phyloP scores from a whole-genome alignment of 2,113 vertebrate genomes.

The Elaphurus davidianus region DNA sequence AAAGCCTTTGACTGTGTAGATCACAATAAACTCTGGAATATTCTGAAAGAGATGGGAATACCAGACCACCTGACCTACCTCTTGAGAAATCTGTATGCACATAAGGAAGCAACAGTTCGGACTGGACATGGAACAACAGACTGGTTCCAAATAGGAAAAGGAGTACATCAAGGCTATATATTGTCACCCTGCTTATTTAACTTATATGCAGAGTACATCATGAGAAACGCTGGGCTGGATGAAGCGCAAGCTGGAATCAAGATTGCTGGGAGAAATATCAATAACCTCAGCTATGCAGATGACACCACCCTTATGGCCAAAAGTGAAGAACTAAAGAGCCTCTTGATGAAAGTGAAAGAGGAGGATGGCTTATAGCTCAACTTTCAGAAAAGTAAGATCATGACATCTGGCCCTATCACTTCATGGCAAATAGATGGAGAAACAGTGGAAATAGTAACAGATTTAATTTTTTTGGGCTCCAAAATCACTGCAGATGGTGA shows the following conservation, averaged over 20 bases:
- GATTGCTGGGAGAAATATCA: neutral
- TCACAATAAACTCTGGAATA: neutral
- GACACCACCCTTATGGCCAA: neutral
- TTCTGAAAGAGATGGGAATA: neutral
- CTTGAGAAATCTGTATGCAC: neutral
- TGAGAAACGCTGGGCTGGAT: neutral
- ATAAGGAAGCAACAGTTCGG: neutral
- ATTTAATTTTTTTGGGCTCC: fast-evolving
- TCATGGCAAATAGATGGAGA: neutral
- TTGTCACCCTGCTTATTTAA: neutral
- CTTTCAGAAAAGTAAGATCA: neutral
- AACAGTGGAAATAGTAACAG: neutral
- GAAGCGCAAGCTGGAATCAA: neutral
- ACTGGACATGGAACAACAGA: neutral
- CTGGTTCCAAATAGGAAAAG: neutral
- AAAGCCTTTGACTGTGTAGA: neutral
- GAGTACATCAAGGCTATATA: neutral
- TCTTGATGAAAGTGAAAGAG: neutral
- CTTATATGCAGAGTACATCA: neutral
- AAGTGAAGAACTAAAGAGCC: neutral
- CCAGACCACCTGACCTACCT: neutral
- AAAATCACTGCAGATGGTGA: neutral
- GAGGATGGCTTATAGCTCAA: neutral
- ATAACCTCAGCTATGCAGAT: neutral
- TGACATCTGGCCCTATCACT: neutral